phyloP scores from a whole-genome alignment of 2,888 invertebrate species.

The Drosophila quasianomalipes region DNA sequence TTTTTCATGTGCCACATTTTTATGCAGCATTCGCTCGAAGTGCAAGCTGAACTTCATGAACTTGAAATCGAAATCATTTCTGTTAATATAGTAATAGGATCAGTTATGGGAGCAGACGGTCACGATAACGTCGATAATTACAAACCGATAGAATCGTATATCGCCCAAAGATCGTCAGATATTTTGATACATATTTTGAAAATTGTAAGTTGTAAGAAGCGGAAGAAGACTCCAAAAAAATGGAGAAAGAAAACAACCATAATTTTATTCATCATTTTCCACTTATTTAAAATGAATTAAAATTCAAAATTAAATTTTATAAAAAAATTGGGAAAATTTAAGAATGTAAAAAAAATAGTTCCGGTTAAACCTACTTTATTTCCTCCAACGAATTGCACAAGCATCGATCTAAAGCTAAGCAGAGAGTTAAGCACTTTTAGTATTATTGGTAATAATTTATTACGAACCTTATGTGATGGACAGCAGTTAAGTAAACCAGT shows the following conservation, averaged over 20 bases:
- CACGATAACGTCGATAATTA: neutral
- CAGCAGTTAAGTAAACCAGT: neutral
- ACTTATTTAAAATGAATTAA: neutral
- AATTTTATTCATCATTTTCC: neutral
- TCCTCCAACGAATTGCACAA: neutral
- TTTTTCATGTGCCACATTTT: conserved; percentile 42
- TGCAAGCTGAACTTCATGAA: conserved; percentile 31
- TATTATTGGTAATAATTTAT: neutral
- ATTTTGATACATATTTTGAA: neutral
- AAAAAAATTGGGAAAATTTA: no score
- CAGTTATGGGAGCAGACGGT: neutral
- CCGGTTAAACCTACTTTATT: neutral
- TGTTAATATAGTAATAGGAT: neutral
- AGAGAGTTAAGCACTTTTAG: neutral
- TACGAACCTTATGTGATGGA: neutral
- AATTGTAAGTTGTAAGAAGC: no score
- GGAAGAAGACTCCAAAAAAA: neutral
- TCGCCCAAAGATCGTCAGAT: neutral
- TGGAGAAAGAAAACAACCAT: neutral
- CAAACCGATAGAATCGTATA: neutral
- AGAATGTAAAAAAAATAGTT: neutral
- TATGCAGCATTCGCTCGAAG: conserved; percentile 10
- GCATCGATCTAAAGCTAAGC: neutral
- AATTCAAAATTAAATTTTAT: neutral
- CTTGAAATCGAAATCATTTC: conserved; percentile 32